These are phyloP conservation scores for Latrodectus geometricus DNA, from an alignment of 1,140 invertebrate genomes.

Conservation along the genomic window DNA sequence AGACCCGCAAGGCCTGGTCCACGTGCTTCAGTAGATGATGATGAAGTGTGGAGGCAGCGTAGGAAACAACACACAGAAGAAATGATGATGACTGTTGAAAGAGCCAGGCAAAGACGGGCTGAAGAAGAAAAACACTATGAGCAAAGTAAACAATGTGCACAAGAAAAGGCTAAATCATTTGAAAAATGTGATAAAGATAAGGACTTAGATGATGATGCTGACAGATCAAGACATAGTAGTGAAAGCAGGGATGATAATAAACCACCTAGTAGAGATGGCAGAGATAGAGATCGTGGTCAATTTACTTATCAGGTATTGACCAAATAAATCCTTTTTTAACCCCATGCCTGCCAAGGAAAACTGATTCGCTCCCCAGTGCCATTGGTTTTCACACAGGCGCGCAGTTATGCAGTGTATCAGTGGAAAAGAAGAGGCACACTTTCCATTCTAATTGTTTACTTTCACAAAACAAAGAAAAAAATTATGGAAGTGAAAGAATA, in stretches of 20 bases:
- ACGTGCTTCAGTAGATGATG: slow-evolving; percentile 73
- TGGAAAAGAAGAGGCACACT: no score
- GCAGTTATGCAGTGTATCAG: no score
- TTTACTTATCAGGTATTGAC: slow-evolving; percentile 54
- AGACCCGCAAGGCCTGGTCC: slow-evolving; percentile 58
- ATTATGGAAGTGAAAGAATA: no score
- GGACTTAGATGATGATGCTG: slow-evolving; percentile 68
- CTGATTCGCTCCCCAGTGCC: no score
- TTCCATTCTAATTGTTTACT: no score
- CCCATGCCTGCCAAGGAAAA: no score
- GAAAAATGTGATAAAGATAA: slow-evolving; percentile 70
- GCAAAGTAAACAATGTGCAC: slow-evolving; percentile 72
- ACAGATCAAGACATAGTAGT: slow-evolving; percentile 74
- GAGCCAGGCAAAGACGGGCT: slow-evolving; percentile 81
- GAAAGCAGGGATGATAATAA: slow-evolving; percentile 72
- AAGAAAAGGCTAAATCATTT: slow-evolving; percentile 75
- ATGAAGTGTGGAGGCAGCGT: slow-evolving; percentile 80
- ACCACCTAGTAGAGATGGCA: slow-evolving; percentile 71
- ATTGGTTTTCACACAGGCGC: no score
- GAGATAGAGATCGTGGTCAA: slow-evolving; percentile 68
- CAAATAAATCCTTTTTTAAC: no score
- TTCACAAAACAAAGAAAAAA: no score
- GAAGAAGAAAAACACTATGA: slow-evolving; percentile 84
- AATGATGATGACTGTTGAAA: slow-evolving; percentile 79
- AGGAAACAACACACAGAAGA: slow-evolving; percentile 77